These are phyloP conservation scores for Karalla daura DNA, from an alignment of 2,797 vertebrate genomes.

Conservation along the genomic window DNA sequence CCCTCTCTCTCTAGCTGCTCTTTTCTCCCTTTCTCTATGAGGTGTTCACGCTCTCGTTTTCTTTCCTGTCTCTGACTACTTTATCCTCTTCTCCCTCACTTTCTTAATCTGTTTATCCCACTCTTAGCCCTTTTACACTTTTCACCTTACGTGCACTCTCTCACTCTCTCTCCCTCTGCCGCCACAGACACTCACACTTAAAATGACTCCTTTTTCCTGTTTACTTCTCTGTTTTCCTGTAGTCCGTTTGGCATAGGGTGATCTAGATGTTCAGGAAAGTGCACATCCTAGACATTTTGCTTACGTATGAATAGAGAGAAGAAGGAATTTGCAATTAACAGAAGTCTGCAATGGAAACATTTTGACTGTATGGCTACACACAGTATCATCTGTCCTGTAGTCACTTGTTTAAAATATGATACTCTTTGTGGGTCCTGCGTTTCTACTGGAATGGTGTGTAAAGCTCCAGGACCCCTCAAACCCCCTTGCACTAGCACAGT, in stretches of 20 bases:
- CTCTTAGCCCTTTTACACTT: slow-evolving; percentile 53
- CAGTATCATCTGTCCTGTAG: not conserved
- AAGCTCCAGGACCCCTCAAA: slow-evolving; percentile 12
- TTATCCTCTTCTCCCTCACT: slow-evolving; percentile 42
- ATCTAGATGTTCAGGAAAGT: not conserved
- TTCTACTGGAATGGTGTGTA: slow-evolving; percentile 1
- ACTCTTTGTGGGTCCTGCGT: not conserved
- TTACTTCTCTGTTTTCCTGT: slow-evolving; percentile 27
- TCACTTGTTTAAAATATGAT: slow-evolving; percentile 2
- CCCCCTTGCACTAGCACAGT: slow-evolving; percentile 5
- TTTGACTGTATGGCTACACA: not conserved
- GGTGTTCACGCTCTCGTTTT: slow-evolving; percentile 42
- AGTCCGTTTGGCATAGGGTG: slow-evolving; percentile 4
- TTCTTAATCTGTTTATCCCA: slow-evolving; percentile 58
- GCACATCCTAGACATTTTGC: not conserved
- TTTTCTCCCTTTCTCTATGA: slow-evolving; percentile 59
- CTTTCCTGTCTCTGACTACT: slow-evolving; percentile 39
- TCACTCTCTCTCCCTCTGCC: not conserved
- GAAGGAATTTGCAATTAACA: slow-evolving; percentile 1
- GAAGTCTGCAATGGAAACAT: not conserved
- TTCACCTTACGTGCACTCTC: slow-evolving; percentile 19
- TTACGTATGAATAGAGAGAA: not conserved
- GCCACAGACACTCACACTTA: slow-evolving; percentile 12
- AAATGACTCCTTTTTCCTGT: slow-evolving; percentile 38
- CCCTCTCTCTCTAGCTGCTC: slow-evolving; percentile 60